Percentiles rank a stretch among this genome's conserved stretches.
Evolutionary conservation across 2,888 invertebrate species (phyloP).

Genomic region (Dicranocentrus wangi): DNA sequence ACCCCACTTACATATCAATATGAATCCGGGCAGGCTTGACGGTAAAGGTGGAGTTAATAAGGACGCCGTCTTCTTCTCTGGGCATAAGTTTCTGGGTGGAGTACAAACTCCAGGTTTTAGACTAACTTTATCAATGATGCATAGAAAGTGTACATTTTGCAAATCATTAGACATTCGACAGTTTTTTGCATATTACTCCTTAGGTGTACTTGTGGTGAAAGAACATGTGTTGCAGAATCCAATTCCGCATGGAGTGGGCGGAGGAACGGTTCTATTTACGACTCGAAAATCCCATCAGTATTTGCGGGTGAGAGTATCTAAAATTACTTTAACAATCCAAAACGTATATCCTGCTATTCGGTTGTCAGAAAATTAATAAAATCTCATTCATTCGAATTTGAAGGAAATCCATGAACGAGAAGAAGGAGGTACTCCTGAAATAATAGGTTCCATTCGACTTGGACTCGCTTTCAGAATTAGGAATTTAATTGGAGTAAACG

Average conservation of each 20-base stretch:
- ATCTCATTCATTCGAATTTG: too few species aligned
- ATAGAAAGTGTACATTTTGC: too few species aligned
- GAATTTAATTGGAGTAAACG: conserved; percentile 79
- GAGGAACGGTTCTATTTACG: conserved; percentile 78
- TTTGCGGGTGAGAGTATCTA: conserved; percentile 75
- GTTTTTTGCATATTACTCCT: too few species aligned
- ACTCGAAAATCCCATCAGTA: conserved; percentile 76
- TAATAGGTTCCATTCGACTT: conserved; percentile 87
- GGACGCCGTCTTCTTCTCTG: conserved; percentile 81
- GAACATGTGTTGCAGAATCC: conserved; percentile 77
- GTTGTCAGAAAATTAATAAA: too few species aligned
- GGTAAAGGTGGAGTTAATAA: conserved; percentile 77
- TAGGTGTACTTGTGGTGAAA: conserved; percentile 80
- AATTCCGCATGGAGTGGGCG: conserved; percentile 77
- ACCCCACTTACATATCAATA: conserved; percentile 86
- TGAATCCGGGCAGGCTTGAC: conserved; percentile 85
- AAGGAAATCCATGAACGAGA: conserved; percentile 80
- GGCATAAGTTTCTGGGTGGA: conserved; percentile 70
- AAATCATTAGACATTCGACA: too few species aligned
- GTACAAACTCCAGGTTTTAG: conserved; percentile 67
- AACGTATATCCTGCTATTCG: too few species aligned
- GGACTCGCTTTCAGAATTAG: conserved; percentile 90
- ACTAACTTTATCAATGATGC: background rate
- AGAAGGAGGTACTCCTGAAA: conserved; percentile 83
- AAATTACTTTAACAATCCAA: too few species aligned